Percentiles rank a stretch among this genome's conserved stretches.
These are phyloP conservation scores for Atta colombica DNA, from an alignment of 1,140 invertebrate species.

Conservation along the genomic window DNA sequence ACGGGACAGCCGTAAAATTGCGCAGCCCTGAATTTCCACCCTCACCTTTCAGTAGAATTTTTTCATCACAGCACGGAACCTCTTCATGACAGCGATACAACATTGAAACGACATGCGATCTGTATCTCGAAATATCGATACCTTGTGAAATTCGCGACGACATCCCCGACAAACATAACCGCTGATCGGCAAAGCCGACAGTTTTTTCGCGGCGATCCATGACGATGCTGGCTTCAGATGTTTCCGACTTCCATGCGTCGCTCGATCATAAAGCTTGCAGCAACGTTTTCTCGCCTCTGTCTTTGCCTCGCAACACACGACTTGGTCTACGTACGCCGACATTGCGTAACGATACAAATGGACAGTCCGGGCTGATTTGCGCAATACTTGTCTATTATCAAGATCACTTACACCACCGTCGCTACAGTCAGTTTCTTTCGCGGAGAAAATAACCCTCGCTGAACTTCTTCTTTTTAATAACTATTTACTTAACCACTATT, in stretches of 20 bases:
- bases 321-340: background rate
- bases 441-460: too few relatives aligned
- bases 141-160: background rate
- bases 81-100: background rate
- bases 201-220: background rate
- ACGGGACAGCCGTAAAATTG: too few relatives aligned
- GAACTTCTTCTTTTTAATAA: background rate
- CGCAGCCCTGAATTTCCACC: background rate
- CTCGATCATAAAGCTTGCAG: background rate
- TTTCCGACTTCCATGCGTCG: background rate
- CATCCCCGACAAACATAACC: conserved; percentile 2
- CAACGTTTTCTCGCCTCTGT: background rate
- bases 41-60: background rate
- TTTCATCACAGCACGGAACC: background rate
- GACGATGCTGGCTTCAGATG: background rate
- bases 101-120: background rate
- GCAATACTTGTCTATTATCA: background rate
- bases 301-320: background rate
- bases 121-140: background rate
- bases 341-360: background rate
- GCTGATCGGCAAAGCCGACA: background rate
- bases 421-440: background rate
- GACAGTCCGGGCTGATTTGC: background rate
- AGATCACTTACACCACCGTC: background rate
- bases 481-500: background rate